phyloP scores from a whole-genome alignment of 1,140 invertebrate species.

The Platyscapa corneri region DNA sequence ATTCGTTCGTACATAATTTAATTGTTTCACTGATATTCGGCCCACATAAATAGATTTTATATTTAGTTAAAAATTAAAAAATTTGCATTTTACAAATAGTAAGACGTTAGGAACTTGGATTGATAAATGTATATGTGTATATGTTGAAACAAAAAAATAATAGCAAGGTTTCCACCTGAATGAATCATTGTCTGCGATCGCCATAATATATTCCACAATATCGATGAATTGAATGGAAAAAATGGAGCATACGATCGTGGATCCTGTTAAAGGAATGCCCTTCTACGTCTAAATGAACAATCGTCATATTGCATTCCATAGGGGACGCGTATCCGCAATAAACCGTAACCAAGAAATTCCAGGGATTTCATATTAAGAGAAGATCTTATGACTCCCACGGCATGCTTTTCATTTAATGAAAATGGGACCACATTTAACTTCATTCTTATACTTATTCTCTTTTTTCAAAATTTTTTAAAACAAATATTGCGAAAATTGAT shows the following conservation, averaged over 20 bases:
- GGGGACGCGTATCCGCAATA: constrained; percentile 55
- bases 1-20: too few species aligned
- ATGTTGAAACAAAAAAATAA: too few species aligned
- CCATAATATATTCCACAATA: constrained; percentile 18
- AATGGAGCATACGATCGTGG: not conserved
- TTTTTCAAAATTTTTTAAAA: not conserved
- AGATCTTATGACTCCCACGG: not conserved
- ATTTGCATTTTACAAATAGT: too few species aligned
- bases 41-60: too few species aligned
- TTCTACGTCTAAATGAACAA: not conserved
- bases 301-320: constrained; percentile 68
- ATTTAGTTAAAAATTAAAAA: too few species aligned
- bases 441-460: not conserved
- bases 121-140: too few species aligned
- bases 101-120: too few species aligned
- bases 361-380: constrained; percentile 52
- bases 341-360: constrained; percentile 71
- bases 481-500: not conserved
- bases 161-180: too few species aligned
- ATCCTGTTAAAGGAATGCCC: constrained; percentile 27
- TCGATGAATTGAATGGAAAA: not conserved
- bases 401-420: constrained; percentile 39
- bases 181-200: not conserved
- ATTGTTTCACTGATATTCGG: too few species aligned
- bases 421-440: constrained; percentile 1